Evolutionary conservation across 2,113 vertebrate genomes (phyloP).

Genomic region (Puma concolor): DNA sequence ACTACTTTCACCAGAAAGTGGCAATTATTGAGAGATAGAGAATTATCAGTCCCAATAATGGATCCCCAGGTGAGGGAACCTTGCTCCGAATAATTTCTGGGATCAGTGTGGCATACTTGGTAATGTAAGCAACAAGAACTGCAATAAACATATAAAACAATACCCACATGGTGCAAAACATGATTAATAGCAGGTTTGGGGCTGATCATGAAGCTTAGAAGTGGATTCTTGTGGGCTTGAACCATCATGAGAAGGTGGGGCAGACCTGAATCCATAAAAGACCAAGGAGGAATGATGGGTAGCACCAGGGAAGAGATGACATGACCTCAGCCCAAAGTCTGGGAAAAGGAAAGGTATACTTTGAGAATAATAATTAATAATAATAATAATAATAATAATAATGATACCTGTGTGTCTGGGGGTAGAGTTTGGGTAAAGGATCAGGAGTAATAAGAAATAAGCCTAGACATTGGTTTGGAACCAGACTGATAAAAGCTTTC

Average conservation of each 20-base stretch:
- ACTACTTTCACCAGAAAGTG: not conserved
- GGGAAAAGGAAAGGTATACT: not conserved
- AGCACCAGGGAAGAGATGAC: not conserved
- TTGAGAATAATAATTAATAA: not conserved
- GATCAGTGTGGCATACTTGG: not conserved
- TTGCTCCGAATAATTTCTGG: not conserved
- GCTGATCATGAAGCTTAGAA: not conserved
- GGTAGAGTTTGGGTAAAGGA: not conserved
- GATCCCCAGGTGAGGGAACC: not conserved
- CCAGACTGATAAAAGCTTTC: not conserved
- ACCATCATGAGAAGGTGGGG: not conserved
- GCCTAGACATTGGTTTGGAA: not conserved
- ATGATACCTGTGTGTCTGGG: not conserved
- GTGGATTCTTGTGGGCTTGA: not conserved
- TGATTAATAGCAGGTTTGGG: not conserved
- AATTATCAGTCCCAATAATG: not conserved
- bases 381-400: not conserved
- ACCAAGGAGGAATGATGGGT: too few species aligned
- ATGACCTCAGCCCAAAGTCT: not conserved
- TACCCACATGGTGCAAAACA: not conserved
- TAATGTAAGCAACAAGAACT: not conserved
- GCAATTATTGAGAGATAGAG: constrained; percentile 7
- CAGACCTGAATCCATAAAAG: not conserved
- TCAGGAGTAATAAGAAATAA: not conserved
- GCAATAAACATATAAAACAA: not conserved